phyloP scores from a whole-genome alignment of 1,140 invertebrate species.

The Drosophila asahinai region DNA sequence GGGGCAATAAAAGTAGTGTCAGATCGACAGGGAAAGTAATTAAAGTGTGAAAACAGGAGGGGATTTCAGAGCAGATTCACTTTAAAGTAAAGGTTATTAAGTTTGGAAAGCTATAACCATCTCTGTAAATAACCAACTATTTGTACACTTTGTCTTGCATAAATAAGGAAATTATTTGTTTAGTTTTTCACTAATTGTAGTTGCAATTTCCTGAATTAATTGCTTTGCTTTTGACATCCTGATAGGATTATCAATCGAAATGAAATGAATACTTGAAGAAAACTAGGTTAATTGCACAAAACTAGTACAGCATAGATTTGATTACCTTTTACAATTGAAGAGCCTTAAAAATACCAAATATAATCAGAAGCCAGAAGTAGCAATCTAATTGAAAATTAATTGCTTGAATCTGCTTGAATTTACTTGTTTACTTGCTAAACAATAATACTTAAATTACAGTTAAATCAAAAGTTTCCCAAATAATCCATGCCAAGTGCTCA shows the following conservation, averaged over 20 bases:
- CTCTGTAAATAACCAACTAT: not conserved
- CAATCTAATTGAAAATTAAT: not conserved
- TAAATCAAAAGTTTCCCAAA: not conserved
- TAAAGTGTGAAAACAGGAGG: slow-evolving; percentile 5
- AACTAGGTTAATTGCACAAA: not conserved
- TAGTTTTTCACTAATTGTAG: too few relatives aligned
- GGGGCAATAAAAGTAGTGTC: slow-evolving; percentile 16
- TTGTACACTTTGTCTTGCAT: not conserved
- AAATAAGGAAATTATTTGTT: not conserved
- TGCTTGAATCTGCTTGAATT: too few relatives aligned
- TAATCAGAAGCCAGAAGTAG: too few relatives aligned
- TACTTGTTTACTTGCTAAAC: not conserved
- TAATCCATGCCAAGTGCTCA: not conserved
- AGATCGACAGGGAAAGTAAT: slow-evolving; percentile 16
- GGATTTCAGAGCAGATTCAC: not conserved
- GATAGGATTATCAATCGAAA: not conserved
- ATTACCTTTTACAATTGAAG: not conserved
- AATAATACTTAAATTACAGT: not conserved
- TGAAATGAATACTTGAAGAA: not conserved
- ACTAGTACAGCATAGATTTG: not conserved
- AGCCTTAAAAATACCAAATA: not conserved
- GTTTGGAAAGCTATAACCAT: not conserved
- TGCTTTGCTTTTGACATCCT: not conserved
- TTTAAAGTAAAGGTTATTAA: too few relatives aligned
- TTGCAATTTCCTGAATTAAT: not conserved